Percentiles rank a stretch among this genome's conserved stretches.
phyloP scores from a whole-genome alignment of 2,888 invertebrate species.

The Ferrisia virgata region DNA sequence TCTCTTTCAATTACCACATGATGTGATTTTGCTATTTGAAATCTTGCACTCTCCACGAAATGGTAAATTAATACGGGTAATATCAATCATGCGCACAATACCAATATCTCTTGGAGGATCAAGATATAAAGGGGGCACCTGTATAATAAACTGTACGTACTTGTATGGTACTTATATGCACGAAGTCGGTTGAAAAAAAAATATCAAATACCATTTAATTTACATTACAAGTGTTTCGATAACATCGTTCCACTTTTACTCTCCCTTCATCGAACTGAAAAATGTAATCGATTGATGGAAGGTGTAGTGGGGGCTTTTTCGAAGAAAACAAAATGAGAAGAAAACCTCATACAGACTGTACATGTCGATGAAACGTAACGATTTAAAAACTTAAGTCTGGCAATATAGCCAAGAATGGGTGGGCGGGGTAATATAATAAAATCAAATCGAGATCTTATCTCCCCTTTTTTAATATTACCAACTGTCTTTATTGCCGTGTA shows the following conservation, averaged over 20 bases:
- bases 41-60: too few relatives aligned
- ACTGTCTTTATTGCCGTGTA: not conserved
- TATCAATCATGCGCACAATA: too few relatives aligned
- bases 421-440: not conserved
- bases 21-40: too few relatives aligned
- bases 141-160: too few relatives aligned
- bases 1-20: too few relatives aligned
- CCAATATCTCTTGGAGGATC: too few relatives aligned
- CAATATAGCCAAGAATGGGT: not conserved
- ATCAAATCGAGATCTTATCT: slow-evolving; percentile 5
- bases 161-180: not conserved
- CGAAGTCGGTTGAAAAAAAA: not conserved
- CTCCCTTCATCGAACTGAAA: not conserved
- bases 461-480: slow-evolving; percentile 9
- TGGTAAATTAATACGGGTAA: too few relatives aligned
- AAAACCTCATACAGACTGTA: not conserved
- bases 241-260: not conserved
- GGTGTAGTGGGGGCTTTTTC: not conserved
- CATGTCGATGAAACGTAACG: not conserved
- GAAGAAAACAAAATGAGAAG: not conserved
- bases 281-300: too few relatives aligned
- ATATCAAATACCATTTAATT: not conserved
- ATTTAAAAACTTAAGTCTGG: not conserved
- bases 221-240: not conserved
- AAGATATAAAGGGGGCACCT: too few relatives aligned